Evolutionary conservation across 2,113 vertebrate species (phyloP).

Genomic region (Leucopsar rothschildi): DNA sequence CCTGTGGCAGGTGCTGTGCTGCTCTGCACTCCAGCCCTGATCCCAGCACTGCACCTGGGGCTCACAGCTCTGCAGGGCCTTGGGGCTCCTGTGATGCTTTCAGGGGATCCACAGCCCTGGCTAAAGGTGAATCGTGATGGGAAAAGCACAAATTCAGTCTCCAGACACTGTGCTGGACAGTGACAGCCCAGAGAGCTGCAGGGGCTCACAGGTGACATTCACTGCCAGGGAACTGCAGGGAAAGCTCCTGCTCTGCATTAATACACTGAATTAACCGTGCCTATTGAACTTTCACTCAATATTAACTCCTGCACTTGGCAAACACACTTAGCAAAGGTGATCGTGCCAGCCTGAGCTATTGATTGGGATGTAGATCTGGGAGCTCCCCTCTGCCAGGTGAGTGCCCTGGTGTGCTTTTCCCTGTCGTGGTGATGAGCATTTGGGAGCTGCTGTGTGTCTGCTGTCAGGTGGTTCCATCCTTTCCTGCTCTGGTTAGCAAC

Average conservation of each 20-base stretch:
- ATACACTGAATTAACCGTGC: neutral
- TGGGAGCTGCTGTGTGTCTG: neutral
- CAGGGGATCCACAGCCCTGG: neutral
- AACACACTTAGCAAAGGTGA: neutral
- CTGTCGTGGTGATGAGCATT: neutral
- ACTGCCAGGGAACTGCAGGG: neutral
- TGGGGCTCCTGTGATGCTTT: neutral
- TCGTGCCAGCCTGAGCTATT: neutral
- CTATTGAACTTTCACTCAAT: slow-evolving; percentile 20
- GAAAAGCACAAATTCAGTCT: neutral
- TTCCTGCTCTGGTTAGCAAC: neutral
- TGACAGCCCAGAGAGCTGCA: neutral
- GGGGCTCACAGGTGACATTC: neutral
- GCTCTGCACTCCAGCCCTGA: too few species aligned
- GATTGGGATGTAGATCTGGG: neutral
- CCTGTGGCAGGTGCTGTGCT: too few species aligned
- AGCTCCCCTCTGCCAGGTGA: neutral
- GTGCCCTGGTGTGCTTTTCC: neutral
- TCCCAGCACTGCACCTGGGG: too few species aligned
- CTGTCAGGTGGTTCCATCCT: neutral
- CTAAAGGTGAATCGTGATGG: neutral
- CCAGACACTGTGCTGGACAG: neutral
- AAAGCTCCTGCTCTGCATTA: neutral
- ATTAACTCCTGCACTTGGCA: slow-evolving; percentile 10
- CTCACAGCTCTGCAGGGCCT: too few species aligned